These are phyloP conservation scores for Galeruca laticollis DNA, from an alignment of 2,888 invertebrate genomes.

Conservation along the genomic window DNA sequence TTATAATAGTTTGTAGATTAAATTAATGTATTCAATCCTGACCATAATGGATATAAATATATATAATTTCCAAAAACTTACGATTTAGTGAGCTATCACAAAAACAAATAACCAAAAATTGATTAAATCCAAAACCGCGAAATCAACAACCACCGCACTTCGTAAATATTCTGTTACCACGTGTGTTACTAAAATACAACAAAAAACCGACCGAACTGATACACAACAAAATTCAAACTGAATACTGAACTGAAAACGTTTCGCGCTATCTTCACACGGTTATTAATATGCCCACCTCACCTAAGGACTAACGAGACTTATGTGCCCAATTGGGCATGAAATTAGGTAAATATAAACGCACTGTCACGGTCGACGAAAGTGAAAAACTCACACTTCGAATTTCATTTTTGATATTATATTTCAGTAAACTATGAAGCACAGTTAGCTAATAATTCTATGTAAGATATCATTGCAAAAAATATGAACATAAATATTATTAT, in stretches of 20 bases:
- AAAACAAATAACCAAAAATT: conserved; percentile 16
- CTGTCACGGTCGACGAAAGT: neutral
- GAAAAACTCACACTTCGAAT: neutral
- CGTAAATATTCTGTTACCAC: conserved; percentile 23
- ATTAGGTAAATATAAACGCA: conserved; percentile 11
- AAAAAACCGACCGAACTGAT: conserved; percentile 43
- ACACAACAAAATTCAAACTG: conserved; percentile 45
- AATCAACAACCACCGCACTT: conserved; percentile 37
- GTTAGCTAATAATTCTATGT: neutral
- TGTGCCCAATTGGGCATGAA: conserved; percentile 35
- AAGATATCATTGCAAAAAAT: neutral
- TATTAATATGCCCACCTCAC: conserved; percentile 52
- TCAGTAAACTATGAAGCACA: neutral
- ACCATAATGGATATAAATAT: too few relatives aligned
- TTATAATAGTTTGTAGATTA: too few relatives aligned
- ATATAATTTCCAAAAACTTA: too few relatives aligned
- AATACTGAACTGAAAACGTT: conserved; percentile 45
- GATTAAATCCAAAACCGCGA: conserved; percentile 27
- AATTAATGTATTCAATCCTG: too few relatives aligned
- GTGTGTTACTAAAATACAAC: conserved; percentile 39
- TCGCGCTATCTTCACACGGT: conserved; percentile 46
- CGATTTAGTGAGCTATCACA: conserved; percentile 1
- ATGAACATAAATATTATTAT: neutral
- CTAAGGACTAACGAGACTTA: conserved; percentile 28
- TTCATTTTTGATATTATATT: neutral